Evolutionary conservation across 2,797 vertebrate species (phyloP).

Genomic region (Chaetophractus vellerosus): DNA sequence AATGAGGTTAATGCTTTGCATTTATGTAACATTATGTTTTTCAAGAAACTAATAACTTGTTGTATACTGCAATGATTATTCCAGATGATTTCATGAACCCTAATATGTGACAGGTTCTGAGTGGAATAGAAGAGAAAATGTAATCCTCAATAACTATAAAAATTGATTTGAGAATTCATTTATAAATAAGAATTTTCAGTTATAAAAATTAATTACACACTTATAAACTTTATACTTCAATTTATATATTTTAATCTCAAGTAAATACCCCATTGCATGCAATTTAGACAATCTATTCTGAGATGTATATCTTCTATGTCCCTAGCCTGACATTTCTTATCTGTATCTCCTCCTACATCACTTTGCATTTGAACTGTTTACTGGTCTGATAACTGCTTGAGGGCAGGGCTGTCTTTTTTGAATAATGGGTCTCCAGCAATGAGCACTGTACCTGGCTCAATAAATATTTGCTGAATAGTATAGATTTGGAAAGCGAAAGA

Average conservation of each 20-base stretch:
- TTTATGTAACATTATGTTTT: conserved; percentile 51
- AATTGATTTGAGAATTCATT: conserved; percentile 44
- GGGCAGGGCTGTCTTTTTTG: not conserved
- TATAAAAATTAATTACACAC: not conserved
- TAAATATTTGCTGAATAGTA: not conserved
- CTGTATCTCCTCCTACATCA: not conserved
- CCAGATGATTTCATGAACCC: not conserved
- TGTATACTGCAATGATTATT: conserved; percentile 1
- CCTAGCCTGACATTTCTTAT: not conserved
- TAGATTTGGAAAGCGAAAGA: not conserved
- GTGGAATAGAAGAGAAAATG: conserved; percentile 10
- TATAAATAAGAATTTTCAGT: conserved; percentile 60
- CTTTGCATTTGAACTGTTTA: not conserved
- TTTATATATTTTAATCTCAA: not conserved
- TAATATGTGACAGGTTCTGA: not conserved
- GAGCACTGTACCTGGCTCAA: not conserved
- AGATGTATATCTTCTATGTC: not conserved
- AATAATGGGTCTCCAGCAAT: not conserved
- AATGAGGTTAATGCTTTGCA: conserved; percentile 72
- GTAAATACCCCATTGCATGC: not conserved
- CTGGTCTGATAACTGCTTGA: not conserved
- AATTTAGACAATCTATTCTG: not conserved
- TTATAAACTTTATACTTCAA: not conserved
- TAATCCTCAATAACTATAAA: conserved; percentile 19
- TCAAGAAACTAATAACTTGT: conserved; percentile 39